Conservation (phyloP, 2,888 invertebrate genomes). For the Archaeoteleia sp. region DNA sequence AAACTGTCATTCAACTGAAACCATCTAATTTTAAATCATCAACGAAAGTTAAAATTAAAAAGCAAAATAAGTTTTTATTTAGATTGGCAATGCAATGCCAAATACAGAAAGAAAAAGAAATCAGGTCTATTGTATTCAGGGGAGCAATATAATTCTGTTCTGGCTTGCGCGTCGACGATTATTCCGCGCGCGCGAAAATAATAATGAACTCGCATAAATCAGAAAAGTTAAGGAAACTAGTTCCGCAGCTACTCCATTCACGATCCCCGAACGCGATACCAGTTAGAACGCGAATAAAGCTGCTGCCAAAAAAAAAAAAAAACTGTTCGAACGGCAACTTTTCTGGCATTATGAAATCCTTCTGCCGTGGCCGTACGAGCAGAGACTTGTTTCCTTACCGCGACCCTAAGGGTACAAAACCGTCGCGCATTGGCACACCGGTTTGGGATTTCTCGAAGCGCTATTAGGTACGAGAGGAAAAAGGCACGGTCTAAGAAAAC, state of each 20-base stretch:
- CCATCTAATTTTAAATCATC: not conserved
- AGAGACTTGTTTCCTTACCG: slow-evolving; percentile 19
- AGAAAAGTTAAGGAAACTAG: slow-evolving; percentile 72
- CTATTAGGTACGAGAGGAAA: slow-evolving; percentile 41
- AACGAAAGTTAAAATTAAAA: slow-evolving; percentile 4
- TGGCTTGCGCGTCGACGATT: slow-evolving; percentile 58
- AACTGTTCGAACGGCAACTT: slow-evolving; percentile 62
- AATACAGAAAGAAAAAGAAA: slow-evolving; percentile 21
- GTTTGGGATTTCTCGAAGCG: slow-evolving; percentile 46
- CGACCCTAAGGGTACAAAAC: slow-evolving; percentile 24
- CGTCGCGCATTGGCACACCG: slow-evolving; percentile 18
- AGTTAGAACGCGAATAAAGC: slow-evolving; percentile 45
- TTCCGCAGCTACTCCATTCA: slow-evolving; percentile 67
- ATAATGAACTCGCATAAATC: slow-evolving; percentile 74
- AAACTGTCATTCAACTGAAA: too few relatives aligned
- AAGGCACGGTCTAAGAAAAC: slow-evolving; percentile 46
- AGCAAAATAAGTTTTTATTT: slow-evolving; percentile 20
- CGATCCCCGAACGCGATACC: slow-evolving; percentile 58
- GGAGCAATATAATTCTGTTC: slow-evolving; percentile 19
- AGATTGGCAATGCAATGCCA: slow-evolving; percentile 5
- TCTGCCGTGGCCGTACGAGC: slow-evolving; percentile 30
- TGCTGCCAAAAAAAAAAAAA: slow-evolving; percentile 66
- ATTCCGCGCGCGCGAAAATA: slow-evolving; percentile 70
- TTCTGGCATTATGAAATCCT: slow-evolving; percentile 62
- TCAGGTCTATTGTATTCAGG: slow-evolving; percentile 58